Evolutionary conservation across 2,113 vertebrate species (phyloP), one percentile per base, ranked within the genome.

Genomic region (Leptodactylus fuscus): DNA sequence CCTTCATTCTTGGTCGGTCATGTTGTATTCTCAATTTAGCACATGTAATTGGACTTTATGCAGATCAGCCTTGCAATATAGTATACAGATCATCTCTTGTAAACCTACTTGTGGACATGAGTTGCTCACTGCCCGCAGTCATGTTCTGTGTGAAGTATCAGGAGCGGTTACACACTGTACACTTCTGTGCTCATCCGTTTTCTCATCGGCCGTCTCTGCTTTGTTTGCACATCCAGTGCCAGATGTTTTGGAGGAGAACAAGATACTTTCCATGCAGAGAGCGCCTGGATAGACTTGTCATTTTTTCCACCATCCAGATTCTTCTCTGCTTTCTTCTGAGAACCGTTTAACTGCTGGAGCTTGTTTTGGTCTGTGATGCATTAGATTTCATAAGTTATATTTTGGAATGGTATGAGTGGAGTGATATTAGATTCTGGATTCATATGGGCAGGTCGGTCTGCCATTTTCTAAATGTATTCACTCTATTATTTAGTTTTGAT

Each of bases 251-350:
- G 29, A 67, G 55, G 46, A 27, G 60, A 85, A 69, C 24, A 38
- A 41, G 83, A 85, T 79, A 73, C 49, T 83, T 83, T 83, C 82
- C 82, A 74, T 83, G 38, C 36, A 60, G 53, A 34, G 69, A 69
- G 32, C 15, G 82, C n/a, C 34, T 58, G 36, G 48, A 53, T 70
- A 20, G 60, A 80, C 46, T 80, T 80, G 83, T 85, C 62, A 85
- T 16, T 55, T 70, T 85, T 85, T 80, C 83, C 83, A 79, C 18
- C 15, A 13, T 71, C 15, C 46, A 34, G 32, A 20, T 55, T 71
- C 32, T 85, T 44, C 38, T 51, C 44, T 10, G 12, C 22, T 62
- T 58, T 46, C 18, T 48, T 22, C 46, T 24, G 8, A 10, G 67
- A 51, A 85, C 83, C 20, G 13, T 80, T 79, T 85, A 16, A 70